Evolutionary conservation across 2,797 vertebrate genomes (phyloP), one percentile per base, ranked within the genome.

Genomic region (Arrhamphus sclerolepis): DNA sequence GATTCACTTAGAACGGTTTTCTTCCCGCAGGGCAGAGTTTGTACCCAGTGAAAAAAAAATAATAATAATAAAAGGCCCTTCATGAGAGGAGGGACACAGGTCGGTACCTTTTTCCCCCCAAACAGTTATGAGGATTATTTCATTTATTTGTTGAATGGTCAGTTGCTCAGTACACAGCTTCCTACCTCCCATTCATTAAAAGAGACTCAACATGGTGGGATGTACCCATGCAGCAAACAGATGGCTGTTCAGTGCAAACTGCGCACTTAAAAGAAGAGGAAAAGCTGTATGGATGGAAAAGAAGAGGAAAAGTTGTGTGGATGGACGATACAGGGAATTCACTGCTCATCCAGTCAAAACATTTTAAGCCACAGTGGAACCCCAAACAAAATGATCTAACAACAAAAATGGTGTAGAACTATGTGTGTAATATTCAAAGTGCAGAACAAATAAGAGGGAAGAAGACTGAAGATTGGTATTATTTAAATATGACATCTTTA

Each of bases 21-120:
- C 62, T 56, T 51, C 82, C 89, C 78, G 63, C 52, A 46, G 87
- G 90, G 86, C 80, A 73, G 46, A 74, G 56, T 80, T 82, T 88
- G 82, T 81, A 77, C 81, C 79, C 86, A 86, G 75, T 73, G 73
- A 89, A 48, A 34, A 55, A n/a, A 39, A 5, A 0, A n/a, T 69
- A 84, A 83, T 6, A 21, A 24, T 0, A n/a, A 20, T 52, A 86
- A 84, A 46, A 81, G 69, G 29, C 71, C 62, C 50, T 48, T 55
- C 60, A 75, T 51, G 60, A 56, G 57, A 59, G 62, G 38, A 72
- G 24, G 63, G 59, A 47, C 53, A 52, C 62, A 61, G 56, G 40
- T 44, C 29, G 28, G 68, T 63, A 78, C 58, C 60, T 78, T 74
- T 46, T 61, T 31, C 20, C 58, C n/a, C n/a, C n/a, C n/a, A n/a